These are phyloP conservation scores for Eumacrocentrus americanus DNA, from an alignment of 2,888 invertebrate genomes.

Conservation along the genomic window DNA sequence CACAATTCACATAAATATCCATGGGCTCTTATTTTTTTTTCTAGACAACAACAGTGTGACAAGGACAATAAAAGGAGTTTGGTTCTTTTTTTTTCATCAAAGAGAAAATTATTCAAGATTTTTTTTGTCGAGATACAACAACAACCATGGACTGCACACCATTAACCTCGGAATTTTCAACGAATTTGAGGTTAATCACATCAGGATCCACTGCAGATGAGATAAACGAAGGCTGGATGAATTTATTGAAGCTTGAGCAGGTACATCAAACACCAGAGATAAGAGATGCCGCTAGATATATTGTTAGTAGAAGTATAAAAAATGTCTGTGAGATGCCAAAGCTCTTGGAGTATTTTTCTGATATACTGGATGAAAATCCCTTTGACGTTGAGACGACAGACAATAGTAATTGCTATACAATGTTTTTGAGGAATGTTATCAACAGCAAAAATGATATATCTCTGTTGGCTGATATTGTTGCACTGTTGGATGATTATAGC, in stretches of 20 bases:
- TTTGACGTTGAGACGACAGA: slow-evolving; percentile 37
- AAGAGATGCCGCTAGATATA: slow-evolving; percentile 18
- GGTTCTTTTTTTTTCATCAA: neutral
- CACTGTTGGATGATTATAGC: slow-evolving; percentile 36
- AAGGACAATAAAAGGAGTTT: neutral
- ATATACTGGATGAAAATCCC: slow-evolving; percentile 41
- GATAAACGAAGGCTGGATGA: slow-evolving; percentile 37
- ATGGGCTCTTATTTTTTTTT: too few species aligned
- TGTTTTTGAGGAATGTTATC: slow-evolving; percentile 39
- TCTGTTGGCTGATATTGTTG: slow-evolving; percentile 41
- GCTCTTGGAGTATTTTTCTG: slow-evolving; percentile 48
- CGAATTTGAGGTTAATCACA: neutral
- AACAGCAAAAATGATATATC: slow-evolving; percentile 38
- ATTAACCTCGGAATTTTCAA: neutral
- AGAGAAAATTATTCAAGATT: neutral
- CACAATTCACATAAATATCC: too few species aligned
- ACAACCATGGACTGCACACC: neutral
- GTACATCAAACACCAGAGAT: slow-evolving; percentile 19
- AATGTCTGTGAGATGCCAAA: slow-evolving; percentile 47
- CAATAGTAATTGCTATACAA: slow-evolving; percentile 43
- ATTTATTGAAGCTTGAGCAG: slow-evolving; percentile 33
- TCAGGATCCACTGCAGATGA: slow-evolving; percentile 10
- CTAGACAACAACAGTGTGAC: neutral
- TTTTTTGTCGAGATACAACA: neutral
- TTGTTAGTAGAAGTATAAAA: slow-evolving; percentile 17